Conservation (phyloP, 1,140 invertebrate genomes). For the Drosophila miranda region DNA sequence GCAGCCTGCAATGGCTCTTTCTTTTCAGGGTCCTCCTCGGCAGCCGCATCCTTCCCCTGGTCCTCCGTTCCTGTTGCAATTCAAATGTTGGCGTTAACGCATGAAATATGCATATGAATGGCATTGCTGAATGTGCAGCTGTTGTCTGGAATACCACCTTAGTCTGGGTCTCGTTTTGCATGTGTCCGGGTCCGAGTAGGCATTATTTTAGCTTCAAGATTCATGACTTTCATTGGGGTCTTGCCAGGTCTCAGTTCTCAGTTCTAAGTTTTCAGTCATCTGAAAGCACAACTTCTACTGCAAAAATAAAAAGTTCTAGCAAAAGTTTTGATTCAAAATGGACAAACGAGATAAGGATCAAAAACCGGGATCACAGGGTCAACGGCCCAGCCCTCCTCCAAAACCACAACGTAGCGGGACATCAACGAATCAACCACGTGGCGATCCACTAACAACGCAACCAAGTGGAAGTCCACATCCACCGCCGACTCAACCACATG, state of each 20-base stretch:
- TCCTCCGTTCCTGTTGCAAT: constrained; percentile 44
- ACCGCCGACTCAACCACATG: too few species aligned
- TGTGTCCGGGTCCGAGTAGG: constrained; percentile 48
- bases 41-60: not conserved
- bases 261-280: constrained; percentile 28
- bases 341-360: constrained; percentile 10
- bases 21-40: not conserved
- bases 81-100: constrained; percentile 81
- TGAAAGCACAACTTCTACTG: not conserved
- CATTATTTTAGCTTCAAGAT: constrained; percentile 45
- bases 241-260: constrained; percentile 8
- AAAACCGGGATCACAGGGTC: not conserved
- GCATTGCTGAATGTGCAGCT: constrained; percentile 51
- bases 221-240: constrained; percentile 24
- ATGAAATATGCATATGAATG: constrained; percentile 78
- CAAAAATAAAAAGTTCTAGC: constrained; percentile 8
- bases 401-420: too few species aligned
- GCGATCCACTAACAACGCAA: too few species aligned
- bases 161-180: constrained; percentile 22
- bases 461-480: too few species aligned
- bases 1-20: constrained; percentile 49
- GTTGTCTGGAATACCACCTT: constrained; percentile 33
- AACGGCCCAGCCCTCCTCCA: not conserved
- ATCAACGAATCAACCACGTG: too few species aligned
- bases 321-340: constrained; percentile 10